Evolutionary conservation across 2,797 vertebrate species (phyloP).

Genomic region (Parambassis ranga): DNA sequence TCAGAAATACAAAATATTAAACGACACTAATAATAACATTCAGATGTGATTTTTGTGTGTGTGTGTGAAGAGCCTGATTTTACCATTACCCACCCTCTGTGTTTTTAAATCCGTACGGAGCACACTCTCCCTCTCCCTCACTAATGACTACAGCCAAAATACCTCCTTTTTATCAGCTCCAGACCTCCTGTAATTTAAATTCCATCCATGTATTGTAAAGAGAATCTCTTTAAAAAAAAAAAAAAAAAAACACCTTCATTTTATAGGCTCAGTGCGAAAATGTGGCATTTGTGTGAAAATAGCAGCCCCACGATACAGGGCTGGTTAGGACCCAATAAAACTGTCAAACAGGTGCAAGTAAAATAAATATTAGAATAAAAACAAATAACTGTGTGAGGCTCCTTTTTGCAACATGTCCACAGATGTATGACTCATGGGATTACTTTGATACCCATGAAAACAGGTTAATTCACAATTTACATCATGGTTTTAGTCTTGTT

Average conservation of each 20-base stretch:
- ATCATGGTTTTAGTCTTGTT: not conserved
- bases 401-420: not conserved
- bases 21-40: no score
- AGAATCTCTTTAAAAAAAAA: not conserved
- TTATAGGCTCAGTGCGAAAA: not conserved
- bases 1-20: no score
- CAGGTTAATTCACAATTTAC: no score
- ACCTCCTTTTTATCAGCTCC: not conserved
- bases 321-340: no score
- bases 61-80: no score
- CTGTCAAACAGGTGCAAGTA: no score
- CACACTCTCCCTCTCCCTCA: not conserved
- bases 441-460: no score
- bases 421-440: no score
- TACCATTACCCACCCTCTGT: not conserved
- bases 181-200: not conserved
- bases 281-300: not conserved
- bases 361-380: no score
- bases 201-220: not conserved
- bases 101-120: not conserved
- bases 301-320: no score
- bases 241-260: no score
- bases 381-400: no score
- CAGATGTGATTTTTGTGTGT: not conserved
- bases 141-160: conserved; percentile 14